Evolutionary conservation across 2,797 vertebrate species (phyloP).

Genomic region (Microhierax caerulescens): DNA sequence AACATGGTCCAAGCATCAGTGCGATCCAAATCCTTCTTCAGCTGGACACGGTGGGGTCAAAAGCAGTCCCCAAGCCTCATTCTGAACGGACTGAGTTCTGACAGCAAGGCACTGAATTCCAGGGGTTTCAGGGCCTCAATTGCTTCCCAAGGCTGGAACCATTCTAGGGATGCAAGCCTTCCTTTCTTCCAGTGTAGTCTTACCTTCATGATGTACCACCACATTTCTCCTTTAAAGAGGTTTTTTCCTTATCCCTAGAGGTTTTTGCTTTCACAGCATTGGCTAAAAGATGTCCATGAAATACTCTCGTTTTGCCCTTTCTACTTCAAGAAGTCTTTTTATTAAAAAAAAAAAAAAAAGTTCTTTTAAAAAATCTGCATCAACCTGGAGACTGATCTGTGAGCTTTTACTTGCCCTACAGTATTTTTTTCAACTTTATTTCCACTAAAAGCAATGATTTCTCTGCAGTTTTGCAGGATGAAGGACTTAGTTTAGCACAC

Average conservation of each 20-base stretch:
- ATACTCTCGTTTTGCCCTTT: not conserved
- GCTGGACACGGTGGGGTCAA: fast-evolving
- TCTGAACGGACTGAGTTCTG: not conserved
- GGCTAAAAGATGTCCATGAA: not conserved
- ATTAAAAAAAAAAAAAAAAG: not conserved
- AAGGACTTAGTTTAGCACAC: not conserved
- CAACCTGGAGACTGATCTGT: not conserved
- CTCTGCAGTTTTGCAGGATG: not conserved
- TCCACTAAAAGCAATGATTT: not conserved
- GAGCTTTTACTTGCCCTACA: not conserved
- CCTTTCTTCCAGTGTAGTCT: not conserved
- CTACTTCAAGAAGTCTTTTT: not conserved
- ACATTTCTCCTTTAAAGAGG: not conserved
- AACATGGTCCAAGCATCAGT: not conserved
- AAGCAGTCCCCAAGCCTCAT: not conserved
- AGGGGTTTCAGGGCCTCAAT: not conserved
- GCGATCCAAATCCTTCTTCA: not conserved
- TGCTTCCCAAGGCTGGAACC: not conserved
- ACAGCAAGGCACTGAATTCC: not conserved
- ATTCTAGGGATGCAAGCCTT: not conserved
- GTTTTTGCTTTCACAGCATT: not conserved
- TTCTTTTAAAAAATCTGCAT: not conserved
- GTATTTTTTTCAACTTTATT: not conserved
- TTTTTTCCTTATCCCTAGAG: not conserved
- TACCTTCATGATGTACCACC: not conserved